These are phyloP conservation scores for Phthorimaea operculella DNA, from an alignment of 1,140 invertebrate genomes.

Conservation along the genomic window DNA sequence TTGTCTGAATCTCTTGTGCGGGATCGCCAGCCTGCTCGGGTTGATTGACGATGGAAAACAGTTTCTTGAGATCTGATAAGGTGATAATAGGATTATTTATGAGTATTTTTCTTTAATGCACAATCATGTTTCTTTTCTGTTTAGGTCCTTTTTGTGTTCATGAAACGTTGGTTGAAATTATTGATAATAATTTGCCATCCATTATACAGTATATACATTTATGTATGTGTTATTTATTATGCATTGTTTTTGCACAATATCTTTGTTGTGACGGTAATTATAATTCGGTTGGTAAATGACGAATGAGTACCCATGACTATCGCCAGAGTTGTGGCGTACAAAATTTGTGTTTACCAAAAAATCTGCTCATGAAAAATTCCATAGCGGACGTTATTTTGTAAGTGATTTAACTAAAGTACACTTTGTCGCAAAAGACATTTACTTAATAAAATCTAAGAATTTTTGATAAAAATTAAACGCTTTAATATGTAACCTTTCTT, in stretches of 20 bases:
- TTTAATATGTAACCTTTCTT: slow-evolving; percentile 62
- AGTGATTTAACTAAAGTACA: slow-evolving; percentile 55
- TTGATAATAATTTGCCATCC: slow-evolving; percentile 19
- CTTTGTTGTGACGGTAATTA: slow-evolving; percentile 38
- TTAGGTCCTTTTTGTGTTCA: slow-evolving; percentile 38
- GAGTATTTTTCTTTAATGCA: slow-evolving; percentile 46
- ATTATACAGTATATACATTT: slow-evolving; percentile 35
- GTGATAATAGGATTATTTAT: slow-evolving; percentile 57
- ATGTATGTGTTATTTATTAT: slow-evolving; percentile 56
- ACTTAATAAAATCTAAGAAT: slow-evolving; percentile 54
- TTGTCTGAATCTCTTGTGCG: slow-evolving; percentile 18
- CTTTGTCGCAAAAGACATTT: slow-evolving; percentile 60
- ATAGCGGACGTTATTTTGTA: slow-evolving; percentile 47
- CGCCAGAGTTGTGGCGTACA: slow-evolving; percentile 41
- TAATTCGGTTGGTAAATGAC: slow-evolving; percentile 15
- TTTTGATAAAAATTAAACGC: slow-evolving; percentile 37
- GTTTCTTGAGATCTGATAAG: slow-evolving; percentile 33
- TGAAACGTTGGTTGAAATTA: slow-evolving; percentile 27
- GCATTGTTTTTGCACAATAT: slow-evolving; percentile 48
- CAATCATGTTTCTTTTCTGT: slow-evolving; percentile 51
- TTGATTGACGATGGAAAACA: slow-evolving; percentile 18
- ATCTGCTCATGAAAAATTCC: slow-evolving; percentile 41
- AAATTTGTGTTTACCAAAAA: slow-evolving; percentile 19
- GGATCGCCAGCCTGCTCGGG: slow-evolving; percentile 46
- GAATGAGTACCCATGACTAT: slow-evolving; percentile 20